Conservation (phyloP, 1,140 invertebrate genomes). For the Oreohelix idahoensis region DNA sequence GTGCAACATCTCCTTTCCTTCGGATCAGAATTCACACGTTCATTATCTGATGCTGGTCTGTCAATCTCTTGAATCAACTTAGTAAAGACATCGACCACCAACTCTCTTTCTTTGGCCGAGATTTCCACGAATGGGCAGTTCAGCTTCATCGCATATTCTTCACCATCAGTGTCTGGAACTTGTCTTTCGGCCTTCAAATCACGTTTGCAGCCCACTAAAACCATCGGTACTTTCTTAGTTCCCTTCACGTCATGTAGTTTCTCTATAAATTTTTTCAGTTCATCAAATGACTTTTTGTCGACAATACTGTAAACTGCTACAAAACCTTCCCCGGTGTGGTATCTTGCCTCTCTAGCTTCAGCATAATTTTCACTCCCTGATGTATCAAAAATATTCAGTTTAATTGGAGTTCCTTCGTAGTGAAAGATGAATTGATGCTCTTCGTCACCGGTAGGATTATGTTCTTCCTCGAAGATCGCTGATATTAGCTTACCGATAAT, state of each 20-base stretch:
- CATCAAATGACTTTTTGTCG: slow-evolving; percentile 94
- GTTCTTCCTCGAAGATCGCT: slow-evolving; percentile 99
- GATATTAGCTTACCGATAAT: slow-evolving; percentile 99
- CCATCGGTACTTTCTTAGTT: slow-evolving; percentile 74
- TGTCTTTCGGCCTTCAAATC: slow-evolving; percentile 92
- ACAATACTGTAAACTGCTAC: slow-evolving; percentile 97
- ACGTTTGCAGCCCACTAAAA: slow-evolving; percentile 97
- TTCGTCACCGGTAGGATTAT: slow-evolving; percentile 98
- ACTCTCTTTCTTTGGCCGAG: slow-evolving; percentile 97
- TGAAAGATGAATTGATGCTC: slow-evolving; percentile 99
- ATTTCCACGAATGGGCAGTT: slow-evolving; percentile 98
- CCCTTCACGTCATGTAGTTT: slow-evolving; percentile 98
- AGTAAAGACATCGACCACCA: slow-evolving; percentile 99
- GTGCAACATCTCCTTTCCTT: slow-evolving; percentile 64
- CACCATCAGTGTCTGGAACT: slow-evolving; percentile 84
- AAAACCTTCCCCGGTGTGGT: slow-evolving; percentile 85
- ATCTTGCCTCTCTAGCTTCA: slow-evolving; percentile 77
- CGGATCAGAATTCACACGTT: slow-evolving; percentile 77
- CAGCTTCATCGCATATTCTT: slow-evolving; percentile 91
- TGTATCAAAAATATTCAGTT: slow-evolving; percentile 99
- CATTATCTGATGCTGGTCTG: neutral
- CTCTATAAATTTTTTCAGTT: slow-evolving; percentile 96
- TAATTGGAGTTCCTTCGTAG: slow-evolving; percentile 97
- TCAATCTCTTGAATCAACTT: slow-evolving; percentile 97
- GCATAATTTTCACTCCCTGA: slow-evolving; percentile 87